A percentile compares a stretch with the other conserved stretches of the same genome.
These are phyloP conservation scores for Melanogrammus aeglefinus DNA, from an alignment of 2,797 vertebrate species.

Conservation along the genomic window DNA sequence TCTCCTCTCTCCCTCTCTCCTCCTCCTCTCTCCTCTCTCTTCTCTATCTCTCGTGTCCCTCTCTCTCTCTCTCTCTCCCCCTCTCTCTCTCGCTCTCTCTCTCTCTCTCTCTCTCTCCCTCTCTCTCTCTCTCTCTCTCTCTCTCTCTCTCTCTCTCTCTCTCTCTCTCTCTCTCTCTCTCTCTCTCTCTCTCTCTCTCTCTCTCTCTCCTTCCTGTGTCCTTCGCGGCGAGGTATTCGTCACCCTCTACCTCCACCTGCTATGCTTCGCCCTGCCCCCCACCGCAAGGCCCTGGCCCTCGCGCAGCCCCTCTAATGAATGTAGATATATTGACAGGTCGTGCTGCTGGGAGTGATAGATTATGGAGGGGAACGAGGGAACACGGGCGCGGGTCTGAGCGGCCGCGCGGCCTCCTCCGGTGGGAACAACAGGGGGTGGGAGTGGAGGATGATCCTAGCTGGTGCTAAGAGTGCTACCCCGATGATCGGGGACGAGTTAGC, in stretches of 20 bases:
- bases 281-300: conserved; percentile 38
- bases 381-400: conserved; percentile 13
- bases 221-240: conserved; percentile 39
- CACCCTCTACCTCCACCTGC: conserved; percentile 33
- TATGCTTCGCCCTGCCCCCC: conserved; percentile 44
- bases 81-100: not conserved
- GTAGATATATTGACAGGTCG: conserved; percentile 98
- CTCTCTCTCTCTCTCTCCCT: not conserved
- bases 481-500: not conserved
- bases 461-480: not conserved
- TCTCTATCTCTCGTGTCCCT: no score
- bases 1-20: no score
- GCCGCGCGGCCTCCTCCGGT: conserved; percentile 8
- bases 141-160: conserved; percentile 39
- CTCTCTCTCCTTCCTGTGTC: conserved; percentile 62
- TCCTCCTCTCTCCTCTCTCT: no score
- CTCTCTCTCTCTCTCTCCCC: not conserved
- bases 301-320: conserved; percentile 85
- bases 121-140: not conserved
- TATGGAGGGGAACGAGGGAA: conserved; percentile 66
- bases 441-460: not conserved
- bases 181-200: not conserved
- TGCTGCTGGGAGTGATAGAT: conserved; percentile 86
- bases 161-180: not conserved
- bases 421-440: conserved; percentile 6